Base-by-base conservation (phyloP, 2,888 invertebrate genomes). In the Gerosis bhagava region DNA sequence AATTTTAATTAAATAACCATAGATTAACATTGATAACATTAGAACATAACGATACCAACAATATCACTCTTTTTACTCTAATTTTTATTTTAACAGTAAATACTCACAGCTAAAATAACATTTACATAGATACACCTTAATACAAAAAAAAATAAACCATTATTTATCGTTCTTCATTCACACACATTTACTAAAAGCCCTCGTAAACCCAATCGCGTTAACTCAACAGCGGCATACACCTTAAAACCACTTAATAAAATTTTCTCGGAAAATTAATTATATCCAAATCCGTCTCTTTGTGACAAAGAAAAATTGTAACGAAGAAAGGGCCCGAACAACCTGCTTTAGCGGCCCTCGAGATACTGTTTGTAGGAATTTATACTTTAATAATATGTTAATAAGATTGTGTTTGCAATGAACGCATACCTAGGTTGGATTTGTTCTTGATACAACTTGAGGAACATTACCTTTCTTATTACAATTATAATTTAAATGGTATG, bases 291-390 rank as follows among this genome's bases (percentile, higher is more conserved):
- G 69, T 72, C 77, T 72, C 74, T 67, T 70, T 71, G 72, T 75
- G 80, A 79, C 80, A 79, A 73, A 78, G 79, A 80, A 80, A 78
- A 80, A 80, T 79, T 75, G 77, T 73, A 74, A 74, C 77, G 76
- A 78, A 79, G 77, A 63, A 73, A 76, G 70, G 72, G 67, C 67
- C 58, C 53, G 54, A 63, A 65, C 67, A 72, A 77, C 77, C 78
- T 76, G 72, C 61, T 62, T 57, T 56, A 63, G 66, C 62, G 69
- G 63, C 67, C 63, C 66, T 67, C 66, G 12, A 22, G 19, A 7
- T 21, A 13, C 5, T 21, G 11, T 15, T 26, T 24, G 3, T n/a
- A 15, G 15, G 24, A 37, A 45, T 24, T 36, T 17, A 15, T 13
- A 17, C 44, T 24, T 19, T 45, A 37, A 31, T 3, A 1, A 0